Base-by-base conservation (phyloP, 2,797 vertebrate species). In the Myripristis jacobus region DNA sequence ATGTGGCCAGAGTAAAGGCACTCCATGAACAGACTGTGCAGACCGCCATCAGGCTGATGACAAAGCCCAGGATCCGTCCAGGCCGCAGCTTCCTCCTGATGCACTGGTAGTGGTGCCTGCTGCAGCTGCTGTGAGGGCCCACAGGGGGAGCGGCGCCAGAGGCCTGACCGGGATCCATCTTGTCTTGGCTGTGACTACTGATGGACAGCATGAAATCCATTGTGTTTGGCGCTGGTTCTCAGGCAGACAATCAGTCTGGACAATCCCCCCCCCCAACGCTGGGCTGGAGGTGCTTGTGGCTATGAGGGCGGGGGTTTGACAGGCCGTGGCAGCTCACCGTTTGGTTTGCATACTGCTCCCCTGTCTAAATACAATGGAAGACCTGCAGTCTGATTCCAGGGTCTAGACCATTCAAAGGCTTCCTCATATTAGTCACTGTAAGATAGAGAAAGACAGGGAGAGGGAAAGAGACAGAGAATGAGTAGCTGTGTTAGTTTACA, bases 61-160 rank as follows among this genome's bases (percentile, higher is more conserved):
- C 69, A 63, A 99, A 95, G 79, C 95, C 96, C 58, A 96, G 68
- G 81, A 99, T 87, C 59, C 97, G 87, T 75, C 95, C 93, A 8
- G 95, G 91, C 61, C 95, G 95, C 87, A 97, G 89, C 94, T 97
- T 99, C 93, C 95, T 96, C 83, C 88, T 95, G 70, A 96, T 80
- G 24, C 87, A 90, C 66, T 90, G 93, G 75, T 88, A 86, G 54
- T 81, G 91, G 55, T 90, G 89, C 77, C 85, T 83, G 75, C 87
- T 87, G 87, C 85, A 92, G 57, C 81, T 36, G 0, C 82, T 84
- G 59, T 21, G 78, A 66, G 65, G 69, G 31, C 78, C 82, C 81
- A 86, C 79, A 24, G 75, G 81, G 52, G 83, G 82, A 34, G 71
- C 66, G 21, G 72, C 85, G 71, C 69, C 61, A 43, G 70, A 56